These are phyloP conservation scores for Rhagoletis zephyria DNA, from an alignment of 1,140 invertebrate genomes.

Conservation along the genomic window DNA sequence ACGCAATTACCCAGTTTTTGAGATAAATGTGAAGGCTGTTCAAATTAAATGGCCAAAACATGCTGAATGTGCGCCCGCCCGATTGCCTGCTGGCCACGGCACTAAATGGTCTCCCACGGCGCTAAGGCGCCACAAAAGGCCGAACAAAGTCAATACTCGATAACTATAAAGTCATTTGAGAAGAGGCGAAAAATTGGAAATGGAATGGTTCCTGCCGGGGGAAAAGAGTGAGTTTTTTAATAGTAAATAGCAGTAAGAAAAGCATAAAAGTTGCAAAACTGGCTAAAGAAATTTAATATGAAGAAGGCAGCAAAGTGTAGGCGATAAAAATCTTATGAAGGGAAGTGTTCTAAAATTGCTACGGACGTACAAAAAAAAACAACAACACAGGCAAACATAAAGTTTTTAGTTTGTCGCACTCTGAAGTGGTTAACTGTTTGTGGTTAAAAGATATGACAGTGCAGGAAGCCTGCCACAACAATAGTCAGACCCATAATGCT, in stretches of 20 bases:
- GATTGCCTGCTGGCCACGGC: neutral
- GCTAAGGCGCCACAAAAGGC: neutral
- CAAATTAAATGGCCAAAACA: conserved; percentile 26
- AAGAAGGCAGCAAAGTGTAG: too few species aligned
- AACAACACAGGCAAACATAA: too few species aligned
- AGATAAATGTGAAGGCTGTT: conserved; percentile 11
- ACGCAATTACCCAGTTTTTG: conserved; percentile 43
- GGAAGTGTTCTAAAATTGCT: too few species aligned
- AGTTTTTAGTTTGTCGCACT: too few species aligned
- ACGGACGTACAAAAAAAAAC: too few species aligned
- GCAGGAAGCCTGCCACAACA: too few species aligned
- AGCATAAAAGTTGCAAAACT: neutral
- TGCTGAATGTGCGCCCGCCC: neutral
- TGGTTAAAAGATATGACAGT: too few species aligned
- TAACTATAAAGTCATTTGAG: conserved; percentile 17
- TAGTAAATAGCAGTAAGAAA: neutral
- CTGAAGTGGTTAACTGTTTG: too few species aligned
- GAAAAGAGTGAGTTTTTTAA: neutral
- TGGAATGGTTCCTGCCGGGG: neutral
- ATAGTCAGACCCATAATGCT: too few species aligned
- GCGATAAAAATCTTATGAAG: too few species aligned
- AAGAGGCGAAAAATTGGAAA: neutral
- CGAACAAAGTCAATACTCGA: conserved; percentile 5
- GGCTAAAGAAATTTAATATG: too few species aligned
- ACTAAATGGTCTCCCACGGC: neutral